phyloP scores from a whole-genome alignment of 2,888 invertebrate species.

The Drymonia ruficornis region DNA sequence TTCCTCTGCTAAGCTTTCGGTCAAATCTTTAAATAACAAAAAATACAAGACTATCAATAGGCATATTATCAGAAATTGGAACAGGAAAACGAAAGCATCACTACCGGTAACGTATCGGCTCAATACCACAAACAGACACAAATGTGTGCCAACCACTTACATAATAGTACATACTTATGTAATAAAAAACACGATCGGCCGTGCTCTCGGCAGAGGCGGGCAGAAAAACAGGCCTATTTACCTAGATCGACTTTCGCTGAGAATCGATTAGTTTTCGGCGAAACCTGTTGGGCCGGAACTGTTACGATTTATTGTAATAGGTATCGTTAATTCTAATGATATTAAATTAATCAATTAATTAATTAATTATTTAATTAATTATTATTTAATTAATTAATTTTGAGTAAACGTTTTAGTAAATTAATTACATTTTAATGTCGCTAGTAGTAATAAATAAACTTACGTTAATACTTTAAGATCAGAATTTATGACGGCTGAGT shows the following conservation, averaged over 20 bases:
- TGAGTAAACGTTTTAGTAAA: not conserved
- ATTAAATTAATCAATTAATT: too few species aligned
- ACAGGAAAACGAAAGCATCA: conserved; percentile 23
- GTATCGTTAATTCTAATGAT: not conserved
- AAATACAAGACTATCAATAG: too few species aligned
- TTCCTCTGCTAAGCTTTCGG: too few species aligned
- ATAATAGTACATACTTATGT: conserved; percentile 50
- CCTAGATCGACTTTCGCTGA: conserved; percentile 55
- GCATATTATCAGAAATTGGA: not conserved
- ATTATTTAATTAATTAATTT: too few species aligned
- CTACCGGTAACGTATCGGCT: conserved; percentile 26
- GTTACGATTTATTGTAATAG: conserved; percentile 4
- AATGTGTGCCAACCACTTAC: conserved; percentile 51
- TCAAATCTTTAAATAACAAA: too few species aligned
- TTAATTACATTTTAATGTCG: too few species aligned
- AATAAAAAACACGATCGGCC: conserved; percentile 54
- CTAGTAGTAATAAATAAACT: too few species aligned
- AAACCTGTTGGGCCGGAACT: conserved; percentile 17
- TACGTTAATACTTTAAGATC: too few species aligned
- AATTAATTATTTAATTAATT: too few species aligned
- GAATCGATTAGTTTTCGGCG: conserved; percentile 24
- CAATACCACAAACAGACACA: conserved; percentile 32
- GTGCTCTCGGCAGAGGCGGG: conserved; percentile 33
- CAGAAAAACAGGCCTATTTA: conserved; percentile 36
- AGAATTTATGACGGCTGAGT: too few species aligned